Evolutionary conservation across 2,113 vertebrate genomes (phyloP).

Genomic region (Hipposideros armiger): DNA sequence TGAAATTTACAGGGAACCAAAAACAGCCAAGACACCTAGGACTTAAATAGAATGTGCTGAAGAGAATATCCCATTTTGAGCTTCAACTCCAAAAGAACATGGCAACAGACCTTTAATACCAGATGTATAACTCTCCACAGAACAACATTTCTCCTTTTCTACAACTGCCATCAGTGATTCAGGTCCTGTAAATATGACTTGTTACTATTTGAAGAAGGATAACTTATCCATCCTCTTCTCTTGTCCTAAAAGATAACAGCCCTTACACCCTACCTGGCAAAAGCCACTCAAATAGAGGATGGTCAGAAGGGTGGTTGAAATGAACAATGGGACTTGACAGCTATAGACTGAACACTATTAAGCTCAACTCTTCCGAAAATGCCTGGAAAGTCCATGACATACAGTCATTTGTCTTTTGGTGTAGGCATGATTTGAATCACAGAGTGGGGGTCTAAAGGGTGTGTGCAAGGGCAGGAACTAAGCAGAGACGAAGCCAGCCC

Average conservation of each 20-base stretch:
- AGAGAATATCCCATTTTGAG: background rate
- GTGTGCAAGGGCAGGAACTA: background rate
- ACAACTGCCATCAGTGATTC: background rate
- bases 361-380: background rate
- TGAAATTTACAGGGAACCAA: background rate
- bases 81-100: background rate
- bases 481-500: background rate
- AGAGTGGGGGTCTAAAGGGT: rapidly evolving
- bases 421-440: background rate
- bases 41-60: background rate
- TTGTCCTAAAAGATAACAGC: background rate
- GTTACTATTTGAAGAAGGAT: background rate
- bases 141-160: background rate
- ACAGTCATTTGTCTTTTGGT: background rate
- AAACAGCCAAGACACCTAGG: background rate
- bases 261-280: background rate
- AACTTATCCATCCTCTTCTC: background rate
- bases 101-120: background rate
- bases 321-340: background rate
- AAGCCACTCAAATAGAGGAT: background rate
- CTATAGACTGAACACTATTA: background rate
- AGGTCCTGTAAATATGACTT: background rate
- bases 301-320: background rate
- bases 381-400: background rate
- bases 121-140: background rate